Percentiles rank a stretch among this genome's conserved stretches.
These are phyloP conservation scores for Mesorhabditis sp. DNA, from an alignment of 2,888 invertebrate species.

Conservation along the genomic window DNA sequence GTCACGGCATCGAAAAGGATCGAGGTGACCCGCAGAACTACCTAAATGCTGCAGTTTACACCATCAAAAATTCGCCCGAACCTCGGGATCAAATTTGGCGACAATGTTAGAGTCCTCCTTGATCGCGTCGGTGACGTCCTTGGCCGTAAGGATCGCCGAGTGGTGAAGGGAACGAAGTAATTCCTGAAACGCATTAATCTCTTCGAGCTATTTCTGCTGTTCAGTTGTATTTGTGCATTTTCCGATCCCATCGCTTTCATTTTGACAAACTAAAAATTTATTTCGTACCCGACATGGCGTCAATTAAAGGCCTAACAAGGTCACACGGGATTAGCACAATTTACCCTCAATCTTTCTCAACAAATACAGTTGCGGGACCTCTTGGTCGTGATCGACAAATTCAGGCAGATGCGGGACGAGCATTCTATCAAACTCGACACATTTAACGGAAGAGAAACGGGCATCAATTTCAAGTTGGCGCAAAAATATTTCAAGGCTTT, in stretches of 20 bases:
- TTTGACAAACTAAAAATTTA: too few species aligned
- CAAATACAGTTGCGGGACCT: not conserved
- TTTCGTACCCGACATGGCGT: too few species aligned
- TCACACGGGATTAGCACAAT: too few species aligned
- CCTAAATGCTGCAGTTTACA: constrained; percentile 20
- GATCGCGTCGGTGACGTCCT: constrained; percentile 17
- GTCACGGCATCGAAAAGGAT: constrained; percentile 28
- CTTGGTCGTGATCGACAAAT: not conserved
- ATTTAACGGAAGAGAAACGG: not conserved
- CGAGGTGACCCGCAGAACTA: constrained; percentile 16
- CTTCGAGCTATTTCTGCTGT: too few species aligned
- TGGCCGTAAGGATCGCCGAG: constrained; percentile 26
- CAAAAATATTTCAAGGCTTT: constrained; percentile 24
- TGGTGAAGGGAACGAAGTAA: constrained; percentile 24
- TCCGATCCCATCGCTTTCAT: too few species aligned
- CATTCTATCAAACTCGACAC: not conserved
- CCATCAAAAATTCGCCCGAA: constrained; percentile 7
- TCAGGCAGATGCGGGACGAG: not conserved
- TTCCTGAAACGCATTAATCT: constrained; percentile 18
- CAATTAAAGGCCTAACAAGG: too few species aligned
- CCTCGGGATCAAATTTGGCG: not conserved
- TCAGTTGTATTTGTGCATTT: too few species aligned
- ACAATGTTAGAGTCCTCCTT: constrained; percentile 5
- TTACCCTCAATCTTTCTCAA: too few species aligned
- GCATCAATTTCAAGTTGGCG: constrained; percentile 18